phyloP scores from a whole-genome alignment of 2,888 invertebrate genomes.

The Hermaeophaga mercurialis region DNA sequence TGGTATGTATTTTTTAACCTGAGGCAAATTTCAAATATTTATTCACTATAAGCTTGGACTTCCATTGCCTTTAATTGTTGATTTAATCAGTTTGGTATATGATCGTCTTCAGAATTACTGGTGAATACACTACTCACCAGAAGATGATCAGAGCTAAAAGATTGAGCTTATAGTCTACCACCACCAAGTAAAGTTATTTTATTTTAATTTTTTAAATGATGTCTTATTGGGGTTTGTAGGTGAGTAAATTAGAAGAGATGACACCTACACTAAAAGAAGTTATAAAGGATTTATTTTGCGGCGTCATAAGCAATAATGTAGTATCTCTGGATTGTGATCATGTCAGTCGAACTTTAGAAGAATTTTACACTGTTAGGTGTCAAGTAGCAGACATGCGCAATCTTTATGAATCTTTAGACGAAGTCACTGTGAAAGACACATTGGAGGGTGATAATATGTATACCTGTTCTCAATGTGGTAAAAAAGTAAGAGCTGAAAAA shows the following conservation, averaged over 20 bases:
- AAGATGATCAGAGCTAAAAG: too few species aligned
- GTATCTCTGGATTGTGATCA: constrained; percentile 95
- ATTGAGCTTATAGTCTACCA: too few species aligned
- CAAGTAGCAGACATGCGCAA: constrained; percentile 97
- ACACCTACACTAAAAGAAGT: constrained; percentile 86
- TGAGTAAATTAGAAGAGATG: constrained; percentile 93
- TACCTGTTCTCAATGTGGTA: constrained; percentile 93
- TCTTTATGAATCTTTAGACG: constrained; percentile 91
- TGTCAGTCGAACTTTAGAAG: constrained; percentile 91
- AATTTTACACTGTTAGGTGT: constrained; percentile 95
- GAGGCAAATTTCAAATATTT: too few species aligned
- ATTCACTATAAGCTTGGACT: too few species aligned
- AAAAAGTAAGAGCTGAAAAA: constrained; percentile 94
- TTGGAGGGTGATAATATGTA: constrained; percentile 98
- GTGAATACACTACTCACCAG: too few species aligned
- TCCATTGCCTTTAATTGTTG: too few species aligned
- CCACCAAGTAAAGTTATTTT: too few species aligned
- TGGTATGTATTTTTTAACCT: constrained; percentile 66
- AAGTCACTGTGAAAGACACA: constrained; percentile 96
- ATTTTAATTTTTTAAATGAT: too few species aligned
- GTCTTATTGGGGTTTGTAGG: too few species aligned
- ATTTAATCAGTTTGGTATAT: too few species aligned
- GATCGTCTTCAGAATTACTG: too few species aligned
- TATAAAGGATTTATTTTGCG: constrained; percentile 90
- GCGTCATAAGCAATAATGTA: constrained; percentile 93